Base-by-base conservation (phyloP, 2,113 vertebrate species). In the Cepphus grylle region DNA sequence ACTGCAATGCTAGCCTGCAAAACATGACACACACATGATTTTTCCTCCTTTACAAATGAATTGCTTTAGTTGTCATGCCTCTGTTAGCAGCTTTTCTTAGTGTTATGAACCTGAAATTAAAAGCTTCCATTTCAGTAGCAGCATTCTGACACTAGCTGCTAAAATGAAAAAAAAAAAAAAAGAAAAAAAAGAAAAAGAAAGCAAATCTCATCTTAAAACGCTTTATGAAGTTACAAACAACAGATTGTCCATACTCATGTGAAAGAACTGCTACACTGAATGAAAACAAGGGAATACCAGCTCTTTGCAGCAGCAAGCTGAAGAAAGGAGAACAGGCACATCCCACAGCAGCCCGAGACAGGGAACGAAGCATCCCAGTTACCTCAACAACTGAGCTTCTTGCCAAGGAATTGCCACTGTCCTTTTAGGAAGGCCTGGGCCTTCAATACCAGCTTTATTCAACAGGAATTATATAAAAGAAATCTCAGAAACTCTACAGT, bases 401-500 rank as follows among this genome's bases (percentile, higher is more conserved):
- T 91, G 95, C 94, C 97, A 97, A 95, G 55, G 71, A 95, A 97
- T 89, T 86, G 61, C 62, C 19, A 27, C 81, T 93, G 78, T 93
- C 89, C 67, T 95, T 94, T 95, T 43, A 91, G 14, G 26, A 95
- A 94, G 81, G 73, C 55, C 40, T 47, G 47, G 18, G 52, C 77
- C 62, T 85, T 93, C 90, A 96, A 96, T 94, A 88, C n/a, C 42
- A 78, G 87, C 88, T 90, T 96, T 93, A 96, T 94, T 94, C 81
- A 78, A 23, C 73, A 88, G 29, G 30, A 90, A 56, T 12, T 3
- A 90, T 36, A 76, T 15, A 81, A 81, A 96, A 90, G 47, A 87
- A 91, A 82, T 42, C 66, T 85, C 84, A 79, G 82, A 94, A 94
- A 20, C 70, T 32, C 87, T 58, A 62, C 63, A 77, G 93, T 90